Percentiles rank a stretch among this genome's conserved stretches.
Conservation (phyloP, 2,797 vertebrate genomes). For the Centroberyx gerrardi region DNA sequence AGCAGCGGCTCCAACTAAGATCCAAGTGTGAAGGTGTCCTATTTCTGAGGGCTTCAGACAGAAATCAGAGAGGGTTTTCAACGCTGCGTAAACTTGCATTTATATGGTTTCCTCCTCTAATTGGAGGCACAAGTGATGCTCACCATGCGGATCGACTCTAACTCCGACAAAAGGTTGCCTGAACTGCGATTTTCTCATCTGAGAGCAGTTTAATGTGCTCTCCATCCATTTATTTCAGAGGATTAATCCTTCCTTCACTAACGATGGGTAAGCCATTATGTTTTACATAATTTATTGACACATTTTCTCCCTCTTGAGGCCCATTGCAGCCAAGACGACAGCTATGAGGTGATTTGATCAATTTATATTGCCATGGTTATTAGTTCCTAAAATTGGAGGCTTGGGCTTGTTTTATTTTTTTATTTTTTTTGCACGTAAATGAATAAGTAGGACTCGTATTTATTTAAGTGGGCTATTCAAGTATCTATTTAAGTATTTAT, state of each 20-base stretch:
- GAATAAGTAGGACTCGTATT: neutral
- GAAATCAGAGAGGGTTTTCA: conserved; percentile 23
- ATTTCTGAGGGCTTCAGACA: conserved; percentile 26
- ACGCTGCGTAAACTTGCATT: conserved; percentile 68
- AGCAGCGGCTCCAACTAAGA: conserved; percentile 60
- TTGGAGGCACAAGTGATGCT: conserved; percentile 56
- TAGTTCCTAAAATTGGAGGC: conserved; percentile 10
- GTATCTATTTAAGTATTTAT: neutral
- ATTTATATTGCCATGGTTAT: conserved; percentile 9
- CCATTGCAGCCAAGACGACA: conserved; percentile 31
- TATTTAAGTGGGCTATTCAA: neutral
- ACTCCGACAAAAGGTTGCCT: conserved; percentile 27
- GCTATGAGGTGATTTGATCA: conserved; percentile 4
- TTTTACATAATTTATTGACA: conserved; percentile 47
- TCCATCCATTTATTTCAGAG: conserved; percentile 49
- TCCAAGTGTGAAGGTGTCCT: conserved; percentile 49
- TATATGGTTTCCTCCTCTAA: conserved; percentile 23
- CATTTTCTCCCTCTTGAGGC: conserved; percentile 33
- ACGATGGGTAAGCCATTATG: conserved; percentile 77
- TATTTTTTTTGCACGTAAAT: neutral
- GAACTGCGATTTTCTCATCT: conserved; percentile 43
- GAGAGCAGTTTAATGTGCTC: conserved; percentile 67
- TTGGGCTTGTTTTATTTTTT: too few species aligned
- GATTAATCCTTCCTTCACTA: conserved; percentile 54
- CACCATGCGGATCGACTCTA: conserved; percentile 40